These are phyloP conservation scores for Phengaris arion DNA, from an alignment of 2,888 invertebrate species.

Conservation along the genomic window DNA sequence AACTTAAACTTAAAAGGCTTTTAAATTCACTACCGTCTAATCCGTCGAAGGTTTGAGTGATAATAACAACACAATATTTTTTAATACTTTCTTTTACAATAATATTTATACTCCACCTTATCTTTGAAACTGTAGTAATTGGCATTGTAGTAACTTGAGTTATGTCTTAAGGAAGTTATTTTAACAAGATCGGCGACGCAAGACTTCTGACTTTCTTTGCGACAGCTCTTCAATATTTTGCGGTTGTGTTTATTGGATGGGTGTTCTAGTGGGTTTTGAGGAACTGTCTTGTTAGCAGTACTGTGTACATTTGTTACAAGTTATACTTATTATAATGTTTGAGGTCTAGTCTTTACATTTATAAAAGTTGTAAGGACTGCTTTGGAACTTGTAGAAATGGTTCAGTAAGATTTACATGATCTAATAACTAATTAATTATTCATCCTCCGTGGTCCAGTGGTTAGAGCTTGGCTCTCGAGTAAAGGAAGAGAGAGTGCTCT, in stretches of 20 bases:
- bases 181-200: conserved; percentile 2
- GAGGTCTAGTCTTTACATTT: too few relatives aligned
- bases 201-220: background rate
- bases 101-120: background rate
- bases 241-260: conserved; percentile 5
- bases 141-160: background rate
- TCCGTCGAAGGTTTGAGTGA: background rate
- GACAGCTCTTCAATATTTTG: conserved; percentile 1
- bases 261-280: background rate
- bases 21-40: conserved; percentile 1
- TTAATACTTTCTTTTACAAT: too few relatives aligned
- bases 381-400: too few relatives aligned
- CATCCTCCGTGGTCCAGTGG: too few relatives aligned
- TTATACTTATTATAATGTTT: too few relatives aligned
- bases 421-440: too few relatives aligned
- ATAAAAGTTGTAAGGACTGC: too few relatives aligned
- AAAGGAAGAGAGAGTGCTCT: too few relatives aligned
- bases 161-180: background rate
- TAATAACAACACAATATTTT: too few relatives aligned
- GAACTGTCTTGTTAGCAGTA: background rate
- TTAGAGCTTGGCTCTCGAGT: too few relatives aligned
- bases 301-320: background rate
- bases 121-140: background rate
- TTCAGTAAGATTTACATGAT: too few relatives aligned
- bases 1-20: conserved; percentile 3